Base-by-base conservation (phyloP, 30 jellyfish, hydroid and myxozoan species). In the Cassiopea andromeda region DNA sequence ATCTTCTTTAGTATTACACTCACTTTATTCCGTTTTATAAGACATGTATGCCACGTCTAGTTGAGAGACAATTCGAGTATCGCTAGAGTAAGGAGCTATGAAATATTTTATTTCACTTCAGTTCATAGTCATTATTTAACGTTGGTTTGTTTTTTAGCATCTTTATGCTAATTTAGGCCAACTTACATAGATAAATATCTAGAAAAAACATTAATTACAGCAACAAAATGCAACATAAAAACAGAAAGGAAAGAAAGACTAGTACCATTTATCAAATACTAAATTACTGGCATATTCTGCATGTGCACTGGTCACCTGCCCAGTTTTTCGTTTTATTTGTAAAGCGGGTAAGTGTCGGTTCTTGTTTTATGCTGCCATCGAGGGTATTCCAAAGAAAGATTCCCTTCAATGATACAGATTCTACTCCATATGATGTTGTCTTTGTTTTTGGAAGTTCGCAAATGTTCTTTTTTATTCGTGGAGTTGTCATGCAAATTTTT, bases 401-500 rank as follows among this genome's bases (percentile, higher is more conserved):
- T 2, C 81, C 82, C 46, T 69, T 1, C 15, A 81, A 1, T 27
- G 87, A 85, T 50, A 44, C 44, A 54, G 92, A 75, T 48, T 72
- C 57, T 16, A 17, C 73, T 44, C 79, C 66, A 72, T 1, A 85
- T 16, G 61, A 50, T 50, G 64, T 58, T 71, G 87, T 72, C 87
- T 85, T 85, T n/a, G 57, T 54, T n/a, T 3, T 49, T 85, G 87
- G 87, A 64, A 85, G 87, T 54, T 85, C 72, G 10, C 87, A 2
- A 18, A 73, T n/a, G 43, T 85, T 17, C 58, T 85, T 64, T 85
- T 70, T 70, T 49, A 79, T 85, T 48, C 1, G 83, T 59, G 1
- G 58, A 58, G 70, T 69, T 14, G 12, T 85, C 66, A 85, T 48
- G 14, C 19, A 13, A n/a, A 44, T 84, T 85, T 67, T 84, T 69